These are phyloP conservation scores for Sphinx pinastri DNA, from an alignment of 2,888 invertebrate genomes.

Conservation along the genomic window DNA sequence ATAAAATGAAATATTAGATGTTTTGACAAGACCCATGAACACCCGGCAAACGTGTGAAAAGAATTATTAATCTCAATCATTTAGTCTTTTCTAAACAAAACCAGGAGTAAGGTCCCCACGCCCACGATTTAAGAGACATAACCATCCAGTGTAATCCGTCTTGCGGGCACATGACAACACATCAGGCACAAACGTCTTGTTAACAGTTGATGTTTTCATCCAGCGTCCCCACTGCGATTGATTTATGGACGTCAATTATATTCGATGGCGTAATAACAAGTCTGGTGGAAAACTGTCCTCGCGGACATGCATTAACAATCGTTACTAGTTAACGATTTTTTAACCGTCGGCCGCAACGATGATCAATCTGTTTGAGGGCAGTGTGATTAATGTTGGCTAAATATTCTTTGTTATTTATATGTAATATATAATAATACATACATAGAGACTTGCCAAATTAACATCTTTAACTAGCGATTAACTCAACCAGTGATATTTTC, in stretches of 20 bases:
- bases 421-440: too few species aligned
- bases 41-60: too few species aligned
- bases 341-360: conserved; percentile 31
- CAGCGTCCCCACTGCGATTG: conserved; percentile 27
- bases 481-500: too few species aligned
- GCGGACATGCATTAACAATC: conserved; percentile 31
- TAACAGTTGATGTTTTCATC: conserved; percentile 25
- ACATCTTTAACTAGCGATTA: too few species aligned
- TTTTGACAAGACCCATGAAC: too few species aligned
- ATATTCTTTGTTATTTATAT: neutral
- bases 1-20: too few species aligned
- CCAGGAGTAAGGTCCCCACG: neutral
- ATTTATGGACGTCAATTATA: conserved; percentile 39
- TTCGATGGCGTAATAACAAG: conserved; percentile 33
- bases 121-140: conserved; percentile 9
- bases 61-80: too few species aligned
- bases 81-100: neutral
- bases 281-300: conserved; percentile 26
- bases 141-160: conserved; percentile 16
- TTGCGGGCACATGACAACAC: conserved; percentile 20
- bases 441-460: too few species aligned
- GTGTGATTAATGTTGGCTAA: conserved; percentile 27
- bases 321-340: conserved; percentile 38
- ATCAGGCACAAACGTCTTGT: conserved; percentile 16
- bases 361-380: conserved; percentile 24